Evolutionary conservation across 1,140 invertebrate species (phyloP).

Genomic region (Episyrphus balteatus): DNA sequence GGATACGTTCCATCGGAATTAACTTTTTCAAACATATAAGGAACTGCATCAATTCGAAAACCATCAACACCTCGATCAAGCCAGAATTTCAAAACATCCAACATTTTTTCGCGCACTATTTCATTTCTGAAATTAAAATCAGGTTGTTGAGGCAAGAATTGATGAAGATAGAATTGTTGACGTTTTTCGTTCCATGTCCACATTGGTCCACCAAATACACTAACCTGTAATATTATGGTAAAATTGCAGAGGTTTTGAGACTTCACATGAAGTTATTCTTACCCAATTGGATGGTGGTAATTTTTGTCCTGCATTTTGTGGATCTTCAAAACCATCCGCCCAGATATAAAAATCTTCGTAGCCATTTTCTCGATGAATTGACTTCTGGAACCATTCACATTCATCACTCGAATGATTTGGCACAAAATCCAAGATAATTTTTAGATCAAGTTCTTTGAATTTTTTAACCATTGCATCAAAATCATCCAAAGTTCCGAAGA

Average conservation of each 20-base stretch:
- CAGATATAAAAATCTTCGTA: slow-evolving; percentile 65
- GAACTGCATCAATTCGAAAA: slow-evolving; percentile 57
- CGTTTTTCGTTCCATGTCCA: slow-evolving; percentile 49
- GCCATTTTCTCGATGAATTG: slow-evolving; percentile 40
- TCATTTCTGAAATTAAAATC: slow-evolving; percentile 59
- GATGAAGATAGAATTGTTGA: slow-evolving; percentile 55
- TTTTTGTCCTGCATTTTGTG: slow-evolving; percentile 16
- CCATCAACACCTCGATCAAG: slow-evolving; percentile 57
- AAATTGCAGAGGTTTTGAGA: no score
- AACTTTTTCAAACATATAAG: slow-evolving; percentile 42
- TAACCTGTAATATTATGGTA: no score
- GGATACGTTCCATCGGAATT: slow-evolving; percentile 14
- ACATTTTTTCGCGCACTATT: slow-evolving; percentile 47
- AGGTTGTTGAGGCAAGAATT: slow-evolving; percentile 48
- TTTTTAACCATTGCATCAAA: no score
- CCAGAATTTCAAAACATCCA: slow-evolving; percentile 54
- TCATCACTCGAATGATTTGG: slow-evolving; percentile 66
- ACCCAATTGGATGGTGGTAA: slow-evolving; percentile 56
- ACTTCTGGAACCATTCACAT: slow-evolving; percentile 57
- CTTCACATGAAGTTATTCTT: not conserved
- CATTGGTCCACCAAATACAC: no score
- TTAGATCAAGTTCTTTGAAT: no score
- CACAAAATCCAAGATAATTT: slow-evolving; percentile 33
- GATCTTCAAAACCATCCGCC: slow-evolving; percentile 40
- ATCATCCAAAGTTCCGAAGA: slow-evolving; percentile 48